Evolutionary conservation across 2,888 invertebrate genomes (phyloP), one percentile per base, ranked within the genome.

Genomic region (Pachycephus smyrnensis): DNA sequence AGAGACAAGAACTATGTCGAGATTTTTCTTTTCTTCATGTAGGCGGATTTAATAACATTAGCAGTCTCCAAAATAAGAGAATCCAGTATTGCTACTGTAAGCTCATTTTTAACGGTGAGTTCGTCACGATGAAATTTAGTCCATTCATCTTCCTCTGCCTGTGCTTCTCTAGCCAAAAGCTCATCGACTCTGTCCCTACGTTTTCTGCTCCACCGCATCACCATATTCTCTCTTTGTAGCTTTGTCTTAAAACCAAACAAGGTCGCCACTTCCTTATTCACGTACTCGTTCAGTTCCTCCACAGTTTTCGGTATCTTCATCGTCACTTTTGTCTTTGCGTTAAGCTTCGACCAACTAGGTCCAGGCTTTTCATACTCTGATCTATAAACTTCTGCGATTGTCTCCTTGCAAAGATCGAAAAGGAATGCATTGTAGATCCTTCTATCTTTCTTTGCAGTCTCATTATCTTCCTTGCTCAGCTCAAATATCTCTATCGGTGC

Each of bases 51-150:
- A n/a, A 91, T 86, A 75, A 88, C 86, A 78, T 86, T 89, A 23
- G 88, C 84, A 40, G 91, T 90, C 80, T 91, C 91, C 81, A 88
- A 80, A 12, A 91, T 81, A 31, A 91, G 83, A 12, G 88, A 90
- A 77, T 91, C 90, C 69, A 91, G 80, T 85, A 91, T 91, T 40
- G 89, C 87, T 69, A 89, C 84, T 1, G 95, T 93, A 31, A 94
- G 88, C 84, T 93, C 92, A 85, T 94, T 93, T 86, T 96, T 95
- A 33, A 96, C 94, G 68, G 94, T 93, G 32, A 94, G 91, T 89
- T 96, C 96, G 86, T 96, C 96, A 75, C 93, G 92, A 88, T 95
- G 95, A 87, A 95, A 96, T 88, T 95, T 95, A 1, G 94, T 94
- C 96, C 96, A 96, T 82, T 94, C 94, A 23, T 93, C 92, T 88